These are phyloP conservation scores for Crotophaga sulcirostris DNA, from an alignment of 2,113 vertebrate genomes.

Conservation along the genomic window DNA sequence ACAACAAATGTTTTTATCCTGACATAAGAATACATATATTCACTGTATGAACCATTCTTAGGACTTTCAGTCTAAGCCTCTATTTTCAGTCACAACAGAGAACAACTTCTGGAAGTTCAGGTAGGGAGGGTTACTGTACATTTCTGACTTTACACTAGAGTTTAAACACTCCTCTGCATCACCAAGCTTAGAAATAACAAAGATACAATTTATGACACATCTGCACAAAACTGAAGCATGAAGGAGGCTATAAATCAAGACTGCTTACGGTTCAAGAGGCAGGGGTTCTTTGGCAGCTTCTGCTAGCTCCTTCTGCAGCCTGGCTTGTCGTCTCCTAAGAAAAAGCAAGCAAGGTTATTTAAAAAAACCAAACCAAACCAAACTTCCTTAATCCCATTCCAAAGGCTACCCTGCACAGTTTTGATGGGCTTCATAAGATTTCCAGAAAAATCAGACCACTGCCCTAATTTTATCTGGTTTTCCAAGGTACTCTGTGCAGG, in stretches of 20 bases:
- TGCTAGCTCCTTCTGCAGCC: constrained; percentile 94
- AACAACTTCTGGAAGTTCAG: not conserved
- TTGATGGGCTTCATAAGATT: not conserved
- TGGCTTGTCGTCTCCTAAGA: constrained; percentile 88
- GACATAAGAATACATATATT: not conserved
- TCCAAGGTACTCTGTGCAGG: not conserved
- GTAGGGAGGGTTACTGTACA: not conserved
- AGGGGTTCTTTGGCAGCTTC: constrained; percentile 97
- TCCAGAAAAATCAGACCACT: not conserved
- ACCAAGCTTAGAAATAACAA: not conserved
- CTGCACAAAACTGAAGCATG: not conserved
- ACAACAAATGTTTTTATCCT: not conserved
- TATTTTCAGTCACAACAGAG: not conserved
- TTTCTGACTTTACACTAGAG: not conserved
- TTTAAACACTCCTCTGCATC: not conserved
- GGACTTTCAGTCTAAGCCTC: not conserved
- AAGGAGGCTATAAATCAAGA: not conserved
- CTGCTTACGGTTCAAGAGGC: constrained; percentile 89
- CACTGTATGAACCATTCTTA: not conserved
- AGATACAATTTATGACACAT: not conserved
- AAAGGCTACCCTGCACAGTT: not conserved
- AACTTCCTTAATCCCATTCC: not conserved
- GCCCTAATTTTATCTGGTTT: not conserved
- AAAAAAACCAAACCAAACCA: too few species aligned
- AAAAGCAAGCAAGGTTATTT: not conserved